Conservation (phyloP, 2,113 vertebrate species). For the Catharus fuscescens region DNA sequence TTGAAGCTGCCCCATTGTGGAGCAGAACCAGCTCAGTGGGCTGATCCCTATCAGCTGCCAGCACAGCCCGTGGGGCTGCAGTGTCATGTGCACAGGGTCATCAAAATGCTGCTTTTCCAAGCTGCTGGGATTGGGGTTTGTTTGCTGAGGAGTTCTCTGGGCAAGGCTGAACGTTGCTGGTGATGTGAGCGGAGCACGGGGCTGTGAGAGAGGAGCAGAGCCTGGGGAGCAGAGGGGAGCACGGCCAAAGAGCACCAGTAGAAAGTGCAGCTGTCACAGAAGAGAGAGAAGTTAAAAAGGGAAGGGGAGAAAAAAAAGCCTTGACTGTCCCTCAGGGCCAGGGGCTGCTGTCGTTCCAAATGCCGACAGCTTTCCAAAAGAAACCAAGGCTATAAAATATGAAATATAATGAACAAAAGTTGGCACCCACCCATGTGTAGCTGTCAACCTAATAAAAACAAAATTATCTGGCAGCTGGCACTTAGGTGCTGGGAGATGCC, state of each 20-base stretch:
- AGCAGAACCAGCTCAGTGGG: neutral
- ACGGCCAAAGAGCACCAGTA: conserved; percentile 30
- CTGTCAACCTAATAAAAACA: conserved; percentile 74
- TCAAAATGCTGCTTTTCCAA: neutral
- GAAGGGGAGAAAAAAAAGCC: neutral
- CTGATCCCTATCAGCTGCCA: neutral
- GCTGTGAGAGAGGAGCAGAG: conserved; percentile 15
- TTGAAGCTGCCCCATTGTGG: neutral
- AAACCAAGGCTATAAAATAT: conserved; percentile 72
- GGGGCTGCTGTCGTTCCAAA: conserved; percentile 71
- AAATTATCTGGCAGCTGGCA: conserved; percentile 74
- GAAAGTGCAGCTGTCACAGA: conserved; percentile 68
- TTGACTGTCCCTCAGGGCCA: conserved; percentile 65
- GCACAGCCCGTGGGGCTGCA: neutral
- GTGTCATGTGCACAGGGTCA: neutral
- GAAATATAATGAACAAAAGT: conserved; percentile 74
- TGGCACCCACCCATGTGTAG: conserved; percentile 68
- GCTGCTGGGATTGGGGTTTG: neutral
- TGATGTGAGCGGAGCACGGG: neutral
- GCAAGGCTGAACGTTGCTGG: rapidly evolving
- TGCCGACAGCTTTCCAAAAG: conserved; percentile 68
- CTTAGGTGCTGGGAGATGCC: conserved; percentile 61
- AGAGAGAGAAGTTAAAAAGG: conserved; percentile 62
- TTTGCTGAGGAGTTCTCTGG: neutral
- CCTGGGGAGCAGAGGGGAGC: conserved; percentile 3